These are phyloP conservation scores for Bufo gargarizans DNA, from an alignment of 2,113 vertebrate genomes.

Conservation along the genomic window DNA sequence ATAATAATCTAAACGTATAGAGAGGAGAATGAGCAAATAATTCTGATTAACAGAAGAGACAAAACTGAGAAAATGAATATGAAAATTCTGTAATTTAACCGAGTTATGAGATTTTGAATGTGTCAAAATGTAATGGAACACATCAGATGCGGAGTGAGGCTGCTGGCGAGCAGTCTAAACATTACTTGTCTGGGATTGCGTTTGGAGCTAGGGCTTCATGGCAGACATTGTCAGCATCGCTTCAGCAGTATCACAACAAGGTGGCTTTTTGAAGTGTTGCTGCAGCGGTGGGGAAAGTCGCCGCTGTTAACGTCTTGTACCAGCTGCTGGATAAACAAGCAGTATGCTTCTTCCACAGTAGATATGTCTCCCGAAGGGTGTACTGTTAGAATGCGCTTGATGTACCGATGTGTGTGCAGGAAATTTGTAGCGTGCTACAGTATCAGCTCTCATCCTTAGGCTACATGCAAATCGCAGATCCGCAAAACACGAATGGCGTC, in stretches of 20 bases:
- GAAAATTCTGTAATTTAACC: background rate
- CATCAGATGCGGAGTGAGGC: background rate
- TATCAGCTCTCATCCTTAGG: too few relatives aligned
- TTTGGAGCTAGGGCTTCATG: background rate
- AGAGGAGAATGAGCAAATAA: background rate
- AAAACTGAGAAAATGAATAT: background rate
- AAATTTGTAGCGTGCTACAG: too few relatives aligned
- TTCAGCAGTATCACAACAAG: background rate
- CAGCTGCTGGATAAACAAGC: background rate
- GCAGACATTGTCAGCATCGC: background rate
- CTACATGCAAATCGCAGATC: too few relatives aligned
- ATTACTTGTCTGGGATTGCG: background rate
- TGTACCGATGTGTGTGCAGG: too few relatives aligned
- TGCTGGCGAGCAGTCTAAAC: background rate
- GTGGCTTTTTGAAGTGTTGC: background rate
- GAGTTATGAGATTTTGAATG: background rate
- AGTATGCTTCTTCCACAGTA: background rate
- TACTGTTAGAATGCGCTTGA: background rate
- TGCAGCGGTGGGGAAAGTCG: background rate
- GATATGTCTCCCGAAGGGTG: background rate
- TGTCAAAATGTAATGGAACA: constrained; percentile 17
- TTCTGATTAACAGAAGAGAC: background rate
- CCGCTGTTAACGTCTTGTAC: background rate
- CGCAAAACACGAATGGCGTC: too few relatives aligned
- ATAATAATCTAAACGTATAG: too few relatives aligned